A percentile compares a stretch with the other conserved stretches of the same genome.
Conservation (phyloP, 2,797 vertebrate genomes). For the Cyclura pinguis region DNA sequence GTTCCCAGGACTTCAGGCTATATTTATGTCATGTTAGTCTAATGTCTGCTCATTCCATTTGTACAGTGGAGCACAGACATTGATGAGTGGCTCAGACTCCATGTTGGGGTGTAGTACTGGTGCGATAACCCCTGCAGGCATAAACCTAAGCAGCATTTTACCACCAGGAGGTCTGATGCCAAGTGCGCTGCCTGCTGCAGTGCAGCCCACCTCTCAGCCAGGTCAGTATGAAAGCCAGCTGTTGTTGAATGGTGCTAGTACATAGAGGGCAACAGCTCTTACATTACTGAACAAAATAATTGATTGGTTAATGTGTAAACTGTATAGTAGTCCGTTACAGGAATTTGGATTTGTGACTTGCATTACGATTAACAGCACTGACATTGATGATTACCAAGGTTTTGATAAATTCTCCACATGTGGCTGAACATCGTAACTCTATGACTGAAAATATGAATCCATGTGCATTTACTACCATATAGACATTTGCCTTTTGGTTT, state of each 20-base stretch:
- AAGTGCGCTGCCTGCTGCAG: conserved; percentile 83
- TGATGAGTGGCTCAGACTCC: conserved; percentile 94
- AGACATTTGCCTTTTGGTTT: neutral
- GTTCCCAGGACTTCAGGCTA: neutral
- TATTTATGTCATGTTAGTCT: conserved; percentile 56
- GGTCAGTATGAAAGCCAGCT: conserved; percentile 81
- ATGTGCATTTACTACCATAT: neutral
- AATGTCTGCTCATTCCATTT: conserved; percentile 77
- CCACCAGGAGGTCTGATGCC: conserved; percentile 91
- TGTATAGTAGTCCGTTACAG: neutral
- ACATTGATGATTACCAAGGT: neutral
- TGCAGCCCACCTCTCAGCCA: conserved; percentile 91
- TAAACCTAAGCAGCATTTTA: conserved; percentile 93
- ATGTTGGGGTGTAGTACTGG: conserved; percentile 90
- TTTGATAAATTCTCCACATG: neutral
- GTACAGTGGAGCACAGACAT: conserved; percentile 91
- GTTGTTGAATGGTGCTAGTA: neutral
- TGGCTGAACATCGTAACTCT: neutral
- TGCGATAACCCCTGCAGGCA: conserved; percentile 84
- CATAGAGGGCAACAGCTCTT: neutral
- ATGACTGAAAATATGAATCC: neutral
- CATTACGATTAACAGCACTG: neutral
- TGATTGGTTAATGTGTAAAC: neutral
- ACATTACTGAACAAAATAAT: neutral
- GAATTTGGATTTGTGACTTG: too few species aligned